Evolutionary conservation across 2,888 invertebrate genomes (phyloP), one percentile per base, ranked within the genome.

Genomic region (Drosophila planitibia): DNA sequence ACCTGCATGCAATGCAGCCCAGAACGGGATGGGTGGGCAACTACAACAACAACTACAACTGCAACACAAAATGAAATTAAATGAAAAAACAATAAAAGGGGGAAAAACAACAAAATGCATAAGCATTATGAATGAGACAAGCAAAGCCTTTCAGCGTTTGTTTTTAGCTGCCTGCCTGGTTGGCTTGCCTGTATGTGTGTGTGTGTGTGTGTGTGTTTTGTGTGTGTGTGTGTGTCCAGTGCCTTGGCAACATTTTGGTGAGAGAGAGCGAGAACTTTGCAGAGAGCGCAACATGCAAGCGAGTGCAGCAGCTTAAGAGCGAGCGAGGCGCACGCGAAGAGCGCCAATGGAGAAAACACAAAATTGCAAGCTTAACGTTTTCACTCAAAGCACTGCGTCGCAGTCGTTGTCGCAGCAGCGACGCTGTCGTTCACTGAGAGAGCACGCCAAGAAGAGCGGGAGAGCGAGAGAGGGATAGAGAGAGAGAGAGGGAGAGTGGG

Each of bases 1-100:
- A 88, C 84, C 81, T 90, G 90, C 89, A 83, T 71, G 83, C 86
- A 76, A 83, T 66, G 61, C 28, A 25, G 47, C 41, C 28, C 28
- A 28, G 14, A 28, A 25, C 12, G 55, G 22, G 9, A 33, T 30
- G 47, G 16, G 1, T 47, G 2, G 16, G 5, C 35, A 6, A 16
- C 37, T 5, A 16, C 19, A 62, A 30, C 6, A 55, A 37, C 12
- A 16, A 16, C 6, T 1, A 22, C n/a, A 4, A 19, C 14, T 22
- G 30, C 12, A 4, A 32, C 19, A 16, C 16, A 58, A 41, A 58
- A 32, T 39, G 10, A 57, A 37, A 30, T 19, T 19, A 47, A 16
- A 47, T 47, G 9, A 5, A 2, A 30, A 30, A 19, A 28, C 5
- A 30, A 14, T 14, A n/a, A 22, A 7, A 16, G 28, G 9, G 16